These are phyloP conservation scores for Notechis scutatus DNA, from an alignment of 2,113 vertebrate genomes.

Conservation along the genomic window DNA sequence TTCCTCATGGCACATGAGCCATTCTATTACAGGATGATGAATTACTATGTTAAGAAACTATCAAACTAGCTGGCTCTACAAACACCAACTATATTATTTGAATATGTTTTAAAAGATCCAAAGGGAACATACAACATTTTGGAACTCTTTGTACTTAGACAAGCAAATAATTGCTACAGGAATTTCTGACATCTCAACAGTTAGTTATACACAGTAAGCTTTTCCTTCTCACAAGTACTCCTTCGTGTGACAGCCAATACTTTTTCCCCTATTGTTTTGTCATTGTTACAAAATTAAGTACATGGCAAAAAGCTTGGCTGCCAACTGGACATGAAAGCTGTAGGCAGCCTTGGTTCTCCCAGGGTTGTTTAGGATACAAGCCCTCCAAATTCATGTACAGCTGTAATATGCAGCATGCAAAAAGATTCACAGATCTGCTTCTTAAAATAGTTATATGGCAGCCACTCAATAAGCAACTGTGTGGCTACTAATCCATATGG, in stretches of 20 bases:
- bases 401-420: not conserved
- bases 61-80: not conserved
- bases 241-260: conserved; percentile 14
- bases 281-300: not conserved
- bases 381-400: not conserved
- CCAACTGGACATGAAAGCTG: not conserved
- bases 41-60: not conserved
- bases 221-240: conserved; percentile 20
- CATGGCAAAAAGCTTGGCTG: too few relatives aligned
- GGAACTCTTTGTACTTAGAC: conserved; percentile 27
- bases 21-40: not conserved
- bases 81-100: not conserved
- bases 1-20: not conserved
- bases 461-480: not conserved
- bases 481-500: not conserved
- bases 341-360: not conserved
- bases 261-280: not conserved
- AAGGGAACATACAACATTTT: rapidly evolving
- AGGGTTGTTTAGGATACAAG: not conserved
- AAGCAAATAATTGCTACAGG: conserved; percentile 26
- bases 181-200: conserved; percentile 27
- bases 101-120: not conserved
- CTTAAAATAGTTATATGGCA: not conserved
- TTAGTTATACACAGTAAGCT: not conserved
- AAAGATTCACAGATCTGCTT: not conserved